Conservation (phyloP, 2,797 vertebrate genomes). For the Astyanax mexicanus region DNA sequence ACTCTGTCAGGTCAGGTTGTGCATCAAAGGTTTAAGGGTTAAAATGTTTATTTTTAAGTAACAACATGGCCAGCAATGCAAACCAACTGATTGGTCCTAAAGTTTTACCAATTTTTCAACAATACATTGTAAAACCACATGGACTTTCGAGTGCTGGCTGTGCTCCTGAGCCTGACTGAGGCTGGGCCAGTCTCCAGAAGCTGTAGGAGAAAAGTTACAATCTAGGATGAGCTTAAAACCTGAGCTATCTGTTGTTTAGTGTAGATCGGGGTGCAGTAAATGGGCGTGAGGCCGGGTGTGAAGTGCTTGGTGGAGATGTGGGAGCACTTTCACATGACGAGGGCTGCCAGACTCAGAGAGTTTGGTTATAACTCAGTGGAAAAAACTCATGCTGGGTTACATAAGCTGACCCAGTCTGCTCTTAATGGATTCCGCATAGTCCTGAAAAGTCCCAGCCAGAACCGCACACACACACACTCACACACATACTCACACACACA, state of each 20-base stretch:
- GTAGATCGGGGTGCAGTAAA: constrained; percentile 14
- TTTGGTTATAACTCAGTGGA: constrained; percentile 44
- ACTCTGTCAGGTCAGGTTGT: too few relatives aligned
- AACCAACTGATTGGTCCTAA: too few relatives aligned
- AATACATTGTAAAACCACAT: too few relatives aligned
- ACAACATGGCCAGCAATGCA: too few relatives aligned
- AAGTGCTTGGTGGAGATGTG: constrained; percentile 13
- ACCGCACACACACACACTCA: neutral
- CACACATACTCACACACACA: neutral
- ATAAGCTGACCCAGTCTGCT: constrained; percentile 41
- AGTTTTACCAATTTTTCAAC: too few relatives aligned
- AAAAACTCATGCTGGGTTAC: constrained; percentile 34
- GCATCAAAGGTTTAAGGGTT: too few relatives aligned
- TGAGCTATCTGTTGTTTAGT: neutral
- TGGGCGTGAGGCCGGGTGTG: constrained; percentile 2
- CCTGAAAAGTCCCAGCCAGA: constrained; percentile 5
- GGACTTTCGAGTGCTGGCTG: too few relatives aligned
- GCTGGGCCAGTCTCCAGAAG: too few relatives aligned
- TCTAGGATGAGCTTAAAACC: constrained; percentile 11
- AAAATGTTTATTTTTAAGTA: too few relatives aligned
- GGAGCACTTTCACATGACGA: constrained; percentile 32
- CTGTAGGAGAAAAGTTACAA: too few relatives aligned
- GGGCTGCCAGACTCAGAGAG: constrained; percentile 37
- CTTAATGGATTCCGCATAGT: constrained; percentile 47
- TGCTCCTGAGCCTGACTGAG: too few relatives aligned